A percentile compares a stretch with the other conserved stretches of the same genome.
Evolutionary conservation across 2,888 invertebrate genomes (phyloP).

Genomic region (Andrena bucephala): DNA sequence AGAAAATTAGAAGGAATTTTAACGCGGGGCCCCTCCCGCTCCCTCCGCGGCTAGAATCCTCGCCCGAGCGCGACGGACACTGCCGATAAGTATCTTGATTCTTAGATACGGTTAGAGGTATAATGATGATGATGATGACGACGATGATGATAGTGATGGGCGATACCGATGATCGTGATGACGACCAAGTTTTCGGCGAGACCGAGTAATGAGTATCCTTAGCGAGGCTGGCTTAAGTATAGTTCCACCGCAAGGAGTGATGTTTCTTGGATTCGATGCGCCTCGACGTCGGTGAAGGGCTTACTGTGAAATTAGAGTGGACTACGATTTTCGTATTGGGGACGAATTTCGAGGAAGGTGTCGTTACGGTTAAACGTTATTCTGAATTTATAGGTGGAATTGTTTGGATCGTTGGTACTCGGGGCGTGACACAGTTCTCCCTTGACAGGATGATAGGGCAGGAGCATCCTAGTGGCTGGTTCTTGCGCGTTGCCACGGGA

Average conservation of each 20-base stretch:
- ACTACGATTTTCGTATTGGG: background rate
- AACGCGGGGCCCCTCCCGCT: slow-evolving; percentile 4
- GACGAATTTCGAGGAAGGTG: background rate
- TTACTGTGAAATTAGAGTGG: no score
- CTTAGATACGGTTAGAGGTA: slow-evolving; percentile 45
- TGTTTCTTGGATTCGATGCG: slow-evolving; percentile 38
- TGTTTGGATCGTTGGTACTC: no score
- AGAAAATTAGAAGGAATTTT: slow-evolving; percentile 64
- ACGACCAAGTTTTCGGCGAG: slow-evolving; percentile 49
- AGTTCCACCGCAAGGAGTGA: slow-evolving; percentile 21
- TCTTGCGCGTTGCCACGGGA: slow-evolving; percentile 7
- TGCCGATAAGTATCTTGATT: slow-evolving; percentile 50
- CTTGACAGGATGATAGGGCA: background rate
- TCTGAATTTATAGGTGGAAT: no score
- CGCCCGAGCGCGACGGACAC: background rate
- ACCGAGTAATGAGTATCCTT: slow-evolving; percentile 49
- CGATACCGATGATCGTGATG: slow-evolving; percentile 41
- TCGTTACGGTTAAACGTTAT: no score
- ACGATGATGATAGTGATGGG: slow-evolving; percentile 9
- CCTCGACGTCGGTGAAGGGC: background rate
- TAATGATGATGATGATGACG: slow-evolving; percentile 42
- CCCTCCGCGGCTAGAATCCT: background rate
- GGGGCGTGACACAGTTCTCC: background rate
- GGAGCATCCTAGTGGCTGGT: background rate
- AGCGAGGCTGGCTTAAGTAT: slow-evolving; percentile 43